Conservation (phyloP, 2,113 vertebrate genomes). For the Argyrosomus japonicus region DNA sequence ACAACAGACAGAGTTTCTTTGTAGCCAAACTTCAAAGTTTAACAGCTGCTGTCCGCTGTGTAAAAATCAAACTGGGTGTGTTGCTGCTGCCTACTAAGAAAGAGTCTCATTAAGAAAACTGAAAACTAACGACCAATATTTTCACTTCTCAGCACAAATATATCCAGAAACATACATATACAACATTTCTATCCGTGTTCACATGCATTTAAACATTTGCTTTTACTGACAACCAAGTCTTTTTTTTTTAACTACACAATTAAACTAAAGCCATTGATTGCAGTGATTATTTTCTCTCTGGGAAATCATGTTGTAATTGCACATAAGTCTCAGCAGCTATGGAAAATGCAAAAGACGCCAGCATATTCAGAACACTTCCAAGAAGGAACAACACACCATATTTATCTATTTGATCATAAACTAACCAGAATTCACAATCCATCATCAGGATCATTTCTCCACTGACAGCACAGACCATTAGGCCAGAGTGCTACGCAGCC, state of each 20-base stretch:
- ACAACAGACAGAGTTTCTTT: constrained; percentile 23
- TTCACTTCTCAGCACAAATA: not conserved
- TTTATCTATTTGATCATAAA: not conserved
- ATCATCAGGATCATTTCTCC: not conserved
- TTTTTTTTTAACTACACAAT: not conserved
- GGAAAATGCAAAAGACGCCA: not conserved
- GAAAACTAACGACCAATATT: not conserved
- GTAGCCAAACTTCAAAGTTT: not conserved
- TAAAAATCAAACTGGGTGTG: not conserved
- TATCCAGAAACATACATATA: not conserved
- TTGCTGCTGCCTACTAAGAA: not conserved
- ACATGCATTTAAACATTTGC: not conserved
- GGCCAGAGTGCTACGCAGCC: not conserved
- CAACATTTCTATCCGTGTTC: not conserved
- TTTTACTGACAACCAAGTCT: not conserved
- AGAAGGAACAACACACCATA: not conserved
- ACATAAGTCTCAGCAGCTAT: not conserved
- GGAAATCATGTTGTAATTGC: not conserved
- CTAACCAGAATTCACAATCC: not conserved
- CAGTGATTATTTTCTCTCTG: not conserved
- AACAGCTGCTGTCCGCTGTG: not conserved
- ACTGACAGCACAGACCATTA: not conserved
- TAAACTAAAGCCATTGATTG: not conserved
- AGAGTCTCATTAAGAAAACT: not conserved
- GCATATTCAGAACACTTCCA: not conserved